Conservation (phyloP, 2,888 invertebrate genomes). For the Rotaria socialis region DNA sequence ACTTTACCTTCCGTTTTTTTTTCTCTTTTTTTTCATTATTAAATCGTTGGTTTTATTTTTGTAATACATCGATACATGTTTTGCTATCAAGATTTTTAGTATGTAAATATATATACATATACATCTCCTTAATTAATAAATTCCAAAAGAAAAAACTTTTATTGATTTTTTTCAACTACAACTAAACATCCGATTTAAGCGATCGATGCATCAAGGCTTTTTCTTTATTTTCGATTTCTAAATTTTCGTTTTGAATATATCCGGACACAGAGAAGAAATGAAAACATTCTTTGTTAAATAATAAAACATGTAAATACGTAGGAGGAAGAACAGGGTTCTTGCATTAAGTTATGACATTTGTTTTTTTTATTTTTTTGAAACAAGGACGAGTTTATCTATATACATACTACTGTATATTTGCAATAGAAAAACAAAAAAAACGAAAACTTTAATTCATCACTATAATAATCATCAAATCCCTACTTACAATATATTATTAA, state of each 20-base stretch:
- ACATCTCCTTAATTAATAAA: no score
- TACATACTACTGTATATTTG: not conserved
- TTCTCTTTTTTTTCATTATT: no score
- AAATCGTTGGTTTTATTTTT: not conserved
- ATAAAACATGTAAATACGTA: not conserved
- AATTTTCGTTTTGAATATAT: no score
- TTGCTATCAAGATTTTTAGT: not conserved
- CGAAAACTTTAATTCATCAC: not conserved
- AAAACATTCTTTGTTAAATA: not conserved
- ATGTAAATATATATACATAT: not conserved
- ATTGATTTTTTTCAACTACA: no score
- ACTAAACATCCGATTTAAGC: no score
- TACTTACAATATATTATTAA: not conserved
- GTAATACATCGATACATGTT: not conserved
- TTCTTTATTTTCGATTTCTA: no score
- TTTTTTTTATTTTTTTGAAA: not conserved
- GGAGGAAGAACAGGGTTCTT: not conserved
- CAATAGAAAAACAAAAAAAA: not conserved
- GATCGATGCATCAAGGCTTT: no score
- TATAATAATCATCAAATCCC: not conserved
- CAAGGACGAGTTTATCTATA: not conserved
- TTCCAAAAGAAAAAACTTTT: no score
- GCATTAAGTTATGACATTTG: not conserved
- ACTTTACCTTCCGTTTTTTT: no score
- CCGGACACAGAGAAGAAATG: no score